These are phyloP conservation scores for Pipa parva DNA, from an alignment of 2,113 vertebrate species.

Conservation along the genomic window DNA sequence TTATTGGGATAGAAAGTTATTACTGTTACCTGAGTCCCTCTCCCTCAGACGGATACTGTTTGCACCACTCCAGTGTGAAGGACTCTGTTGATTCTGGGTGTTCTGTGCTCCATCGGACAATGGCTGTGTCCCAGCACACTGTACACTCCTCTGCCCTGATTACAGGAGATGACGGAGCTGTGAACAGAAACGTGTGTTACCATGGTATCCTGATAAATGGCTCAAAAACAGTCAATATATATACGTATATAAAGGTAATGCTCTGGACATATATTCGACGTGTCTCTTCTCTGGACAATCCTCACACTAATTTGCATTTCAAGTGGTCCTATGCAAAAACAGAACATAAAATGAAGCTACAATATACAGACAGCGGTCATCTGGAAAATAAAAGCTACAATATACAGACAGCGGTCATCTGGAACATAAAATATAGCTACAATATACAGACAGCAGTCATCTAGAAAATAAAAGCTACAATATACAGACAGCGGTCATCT, in stretches of 20 bases:
- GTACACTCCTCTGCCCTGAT: slow-evolving; percentile 78
- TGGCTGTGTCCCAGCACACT: slow-evolving; percentile 81
- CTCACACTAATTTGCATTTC: too few species aligned
- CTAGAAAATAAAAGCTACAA: background rate
- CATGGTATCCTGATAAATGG: too few species aligned
- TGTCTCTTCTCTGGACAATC: too few species aligned
- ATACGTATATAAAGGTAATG: fast-evolving
- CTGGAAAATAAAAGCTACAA: background rate
- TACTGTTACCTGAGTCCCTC: slow-evolving; percentile 85
- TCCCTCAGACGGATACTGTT: slow-evolving; percentile 83
- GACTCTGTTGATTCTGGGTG: slow-evolving; percentile 54
- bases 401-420: background rate
- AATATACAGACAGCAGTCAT: background rate
- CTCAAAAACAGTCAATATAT: background rate
- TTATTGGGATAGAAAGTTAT: background rate
- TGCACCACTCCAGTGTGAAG: slow-evolving; percentile 89
- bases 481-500: background rate
- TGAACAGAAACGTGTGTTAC: slow-evolving; percentile 30
- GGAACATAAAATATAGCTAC: background rate
- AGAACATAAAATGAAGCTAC: too few species aligned
- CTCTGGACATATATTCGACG: too few species aligned
- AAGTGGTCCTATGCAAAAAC: too few species aligned
- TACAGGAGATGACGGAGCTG: slow-evolving; percentile 81
- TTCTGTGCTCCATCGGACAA: slow-evolving; percentile 71
- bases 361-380: background rate